Base-by-base conservation (phyloP, 2,113 vertebrate genomes). In the Porphyrio hochstetteri region DNA sequence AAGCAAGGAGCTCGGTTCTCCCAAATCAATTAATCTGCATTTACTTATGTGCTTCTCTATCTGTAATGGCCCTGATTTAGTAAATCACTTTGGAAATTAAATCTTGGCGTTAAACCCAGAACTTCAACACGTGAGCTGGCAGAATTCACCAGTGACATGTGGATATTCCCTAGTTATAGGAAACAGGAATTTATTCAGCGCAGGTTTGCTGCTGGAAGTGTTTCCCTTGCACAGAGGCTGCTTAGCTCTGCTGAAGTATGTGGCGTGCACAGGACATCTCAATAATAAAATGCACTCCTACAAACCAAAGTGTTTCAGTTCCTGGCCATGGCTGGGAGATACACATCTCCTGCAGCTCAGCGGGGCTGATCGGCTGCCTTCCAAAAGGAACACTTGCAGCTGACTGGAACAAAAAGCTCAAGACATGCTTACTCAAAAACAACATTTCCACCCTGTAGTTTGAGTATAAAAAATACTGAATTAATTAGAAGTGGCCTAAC, bases 31-130 rank as follows among this genome's bases (percentile, higher is more conserved):
- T 31, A 76, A 85, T 72, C 59, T 74, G 18, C 9, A 24, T 92
- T 94, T 96, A 96, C 48, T 82, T 93, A 77, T 1, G 0, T 80
- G 83, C 10, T 92, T 78, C 53, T 31, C 38, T 71, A 93, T 91
- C 75, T 80, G 70, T 68, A 69, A 84, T 1, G 8, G 42, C 36
- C 27, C n/a, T 23, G 38, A 89, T 70, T 87, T 87, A 92, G 81
- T 89, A 92, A 94, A 95, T 79, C 55, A 18, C 31, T 88, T 64
- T 64, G 61, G 95, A 96, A 97, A 90, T 76, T 71, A 90, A 92
- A 91, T 36, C 81, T 63, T 50, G 4, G 29, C 46, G 70, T 86
- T 63, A 96, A 96, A 93, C 40, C 19, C n/a, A 92, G 69, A 96
- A 81, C 16, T 74, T 74, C 5, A 25, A 71, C n/a, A 78, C 2